These are phyloP conservation scores for Brenthis hecate DNA, from an alignment of 2,888 invertebrate species.

Conservation along the genomic window DNA sequence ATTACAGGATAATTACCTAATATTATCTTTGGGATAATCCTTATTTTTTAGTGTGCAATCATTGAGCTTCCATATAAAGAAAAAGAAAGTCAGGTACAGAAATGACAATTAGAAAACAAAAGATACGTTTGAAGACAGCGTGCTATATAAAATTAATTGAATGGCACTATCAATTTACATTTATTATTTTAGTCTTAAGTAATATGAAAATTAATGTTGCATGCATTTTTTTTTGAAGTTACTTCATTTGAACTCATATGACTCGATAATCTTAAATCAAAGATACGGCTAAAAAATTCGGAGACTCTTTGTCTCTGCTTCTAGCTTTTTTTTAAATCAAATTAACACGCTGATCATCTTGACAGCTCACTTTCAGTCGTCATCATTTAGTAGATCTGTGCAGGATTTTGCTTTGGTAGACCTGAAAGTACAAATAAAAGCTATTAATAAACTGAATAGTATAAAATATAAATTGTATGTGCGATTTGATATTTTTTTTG, in stretches of 20 bases:
- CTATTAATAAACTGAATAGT: not conserved
- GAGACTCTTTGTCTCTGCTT: not conserved
- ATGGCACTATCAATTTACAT: slow-evolving; percentile 31
- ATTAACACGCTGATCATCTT: slow-evolving; percentile 1
- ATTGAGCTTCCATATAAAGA: slow-evolving; percentile 32
- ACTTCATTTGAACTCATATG: not conserved
- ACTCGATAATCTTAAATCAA: not conserved
- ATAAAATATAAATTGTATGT: no score
- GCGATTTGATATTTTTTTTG: no score
- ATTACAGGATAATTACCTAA: slow-evolving; percentile 29
- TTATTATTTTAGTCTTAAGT: not conserved
- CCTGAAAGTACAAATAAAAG: slow-evolving; percentile 72
- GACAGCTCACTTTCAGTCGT: slow-evolving; percentile 64
- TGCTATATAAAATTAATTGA: slow-evolving; percentile 20
- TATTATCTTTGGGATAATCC: slow-evolving; percentile 43
- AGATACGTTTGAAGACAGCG: slow-evolving; percentile 5
- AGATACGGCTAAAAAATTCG: not conserved
- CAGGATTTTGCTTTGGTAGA: slow-evolving; percentile 88
- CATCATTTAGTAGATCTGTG: slow-evolving; percentile 85
- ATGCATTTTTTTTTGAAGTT: slow-evolving; percentile 1
- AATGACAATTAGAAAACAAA: slow-evolving; percentile 31
- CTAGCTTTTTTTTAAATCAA: not conserved
- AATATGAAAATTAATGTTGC: slow-evolving; percentile 11
- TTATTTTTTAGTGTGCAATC: slow-evolving; percentile 29
- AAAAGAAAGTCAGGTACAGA: slow-evolving; percentile 57